These are phyloP conservation scores for Corvus cornix DNA, from an alignment of 2,113 vertebrate genomes.

Conservation along the genomic window DNA sequence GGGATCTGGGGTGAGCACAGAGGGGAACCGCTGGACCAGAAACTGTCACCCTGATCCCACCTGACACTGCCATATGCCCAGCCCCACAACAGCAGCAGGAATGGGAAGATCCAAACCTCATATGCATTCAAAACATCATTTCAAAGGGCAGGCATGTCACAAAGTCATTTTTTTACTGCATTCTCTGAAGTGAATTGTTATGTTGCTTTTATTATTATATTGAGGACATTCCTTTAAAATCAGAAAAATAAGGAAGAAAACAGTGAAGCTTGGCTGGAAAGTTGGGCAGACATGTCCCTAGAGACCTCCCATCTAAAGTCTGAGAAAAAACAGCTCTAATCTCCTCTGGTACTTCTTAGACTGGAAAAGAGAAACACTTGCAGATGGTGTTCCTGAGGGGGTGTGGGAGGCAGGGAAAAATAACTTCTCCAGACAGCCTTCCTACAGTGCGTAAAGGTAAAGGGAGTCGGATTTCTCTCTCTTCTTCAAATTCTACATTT, in stretches of 20 bases:
- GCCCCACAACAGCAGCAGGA: background rate
- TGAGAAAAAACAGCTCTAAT: background rate
- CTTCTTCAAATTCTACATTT: background rate
- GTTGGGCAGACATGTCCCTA: background rate
- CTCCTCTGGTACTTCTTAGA: background rate
- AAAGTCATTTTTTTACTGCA: background rate
- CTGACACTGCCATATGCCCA: background rate
- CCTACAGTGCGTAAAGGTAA: background rate
- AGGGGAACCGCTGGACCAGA: background rate
- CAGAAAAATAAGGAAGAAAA: background rate
- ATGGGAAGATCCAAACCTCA: background rate
- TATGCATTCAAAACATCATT: background rate
- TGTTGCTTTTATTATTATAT: background rate
- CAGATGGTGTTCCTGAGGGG: slow-evolving; percentile 18
- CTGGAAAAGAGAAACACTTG: slow-evolving; percentile 17
- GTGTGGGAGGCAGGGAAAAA: background rate
- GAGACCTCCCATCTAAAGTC: background rate
- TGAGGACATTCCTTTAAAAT: background rate
- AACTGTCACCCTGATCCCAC: background rate
- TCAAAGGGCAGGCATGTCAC: background rate
- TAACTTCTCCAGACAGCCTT: background rate
- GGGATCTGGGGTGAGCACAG: background rate
- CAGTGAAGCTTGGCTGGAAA: background rate
- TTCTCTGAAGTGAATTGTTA: background rate
- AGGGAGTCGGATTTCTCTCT: background rate